A percentile compares a stretch with the other conserved stretches of the same genome.
Evolutionary conservation across 2,888 invertebrate genomes (phyloP).

Genomic region (Andrena camellia): DNA sequence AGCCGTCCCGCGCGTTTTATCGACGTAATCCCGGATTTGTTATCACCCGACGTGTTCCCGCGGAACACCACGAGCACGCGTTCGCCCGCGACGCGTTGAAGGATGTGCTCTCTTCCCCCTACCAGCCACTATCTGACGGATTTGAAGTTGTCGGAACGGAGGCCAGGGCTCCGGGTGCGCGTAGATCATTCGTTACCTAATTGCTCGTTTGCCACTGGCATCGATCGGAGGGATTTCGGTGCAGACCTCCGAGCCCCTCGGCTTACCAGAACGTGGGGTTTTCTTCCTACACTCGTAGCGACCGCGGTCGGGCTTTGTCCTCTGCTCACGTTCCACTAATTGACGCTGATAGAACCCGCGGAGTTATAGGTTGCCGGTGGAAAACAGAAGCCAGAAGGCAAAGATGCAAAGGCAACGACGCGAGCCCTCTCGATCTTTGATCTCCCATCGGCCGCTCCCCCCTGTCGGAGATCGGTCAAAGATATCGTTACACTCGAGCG

Average conservation of each 20-base stretch:
- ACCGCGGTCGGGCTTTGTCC: too few relatives aligned
- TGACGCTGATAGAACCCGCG: too few relatives aligned
- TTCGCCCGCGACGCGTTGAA: neutral
- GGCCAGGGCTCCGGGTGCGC: neutral
- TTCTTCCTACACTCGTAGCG: too few relatives aligned
- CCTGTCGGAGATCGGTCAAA: constrained; percentile 11
- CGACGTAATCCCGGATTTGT: constrained; percentile 21
- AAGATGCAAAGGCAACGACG: neutral
- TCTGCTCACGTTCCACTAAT: too few relatives aligned
- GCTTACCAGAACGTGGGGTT: neutral
- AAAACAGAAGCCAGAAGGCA: neutral
- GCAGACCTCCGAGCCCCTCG: neutral
- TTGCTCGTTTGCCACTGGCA: neutral
- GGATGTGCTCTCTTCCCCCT: neutral
- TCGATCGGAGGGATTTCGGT: neutral
- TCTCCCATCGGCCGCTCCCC: neutral
- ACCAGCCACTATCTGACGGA: neutral
- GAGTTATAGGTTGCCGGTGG: too few relatives aligned
- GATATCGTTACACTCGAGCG: constrained; percentile 19
- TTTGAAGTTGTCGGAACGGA: neutral
- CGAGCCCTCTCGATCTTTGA: constrained; percentile 9
- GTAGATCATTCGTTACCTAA: constrained; percentile 5
- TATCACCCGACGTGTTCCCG: neutral
- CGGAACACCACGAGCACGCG: neutral
- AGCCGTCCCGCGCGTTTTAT: constrained; percentile 23